Percentiles rank a stretch among this genome's conserved stretches.
Evolutionary conservation across 1,140 invertebrate genomes (phyloP).

Genomic region (Ephestia elutella): DNA sequence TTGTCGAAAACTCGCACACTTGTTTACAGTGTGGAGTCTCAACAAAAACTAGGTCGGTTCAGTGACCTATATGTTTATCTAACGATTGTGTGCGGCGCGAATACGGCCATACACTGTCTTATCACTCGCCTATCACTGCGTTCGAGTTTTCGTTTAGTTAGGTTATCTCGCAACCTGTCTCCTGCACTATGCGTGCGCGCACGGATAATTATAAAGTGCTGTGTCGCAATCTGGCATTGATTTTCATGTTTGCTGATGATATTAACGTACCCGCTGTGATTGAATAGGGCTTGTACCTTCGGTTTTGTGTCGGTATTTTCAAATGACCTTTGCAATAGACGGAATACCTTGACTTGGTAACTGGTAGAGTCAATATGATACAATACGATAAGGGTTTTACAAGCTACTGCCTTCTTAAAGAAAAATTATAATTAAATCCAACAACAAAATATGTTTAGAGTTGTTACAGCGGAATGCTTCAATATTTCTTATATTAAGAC

Average conservation of each 20-base stretch:
- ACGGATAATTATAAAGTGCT: not conserved
- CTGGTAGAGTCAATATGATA: not conserved
- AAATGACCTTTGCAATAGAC: not conserved
- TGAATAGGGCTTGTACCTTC: not conserved
- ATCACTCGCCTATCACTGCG: slow-evolving; percentile 46
- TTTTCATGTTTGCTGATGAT: not conserved
- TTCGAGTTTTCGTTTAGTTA: slow-evolving; percentile 57
- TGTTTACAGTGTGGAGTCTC: slow-evolving; percentile 35
- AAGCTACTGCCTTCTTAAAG: too few relatives aligned
- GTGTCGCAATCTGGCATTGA: slow-evolving; percentile 4
- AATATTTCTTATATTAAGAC: too few relatives aligned
- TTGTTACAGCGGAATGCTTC: too few relatives aligned
- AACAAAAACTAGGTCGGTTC: slow-evolving; percentile 67
- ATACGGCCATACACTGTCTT: slow-evolving; percentile 21
- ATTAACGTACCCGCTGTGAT: not conserved
- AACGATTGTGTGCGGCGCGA: slow-evolving; percentile 53
- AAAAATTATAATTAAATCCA: too few relatives aligned
- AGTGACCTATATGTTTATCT: slow-evolving; percentile 73
- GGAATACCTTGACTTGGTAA: not conserved
- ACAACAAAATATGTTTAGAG: too few relatives aligned
- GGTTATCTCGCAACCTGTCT: slow-evolving; percentile 70
- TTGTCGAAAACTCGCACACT: slow-evolving; percentile 54
- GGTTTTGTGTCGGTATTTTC: not conserved
- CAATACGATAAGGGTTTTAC: too few relatives aligned
- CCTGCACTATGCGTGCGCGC: slow-evolving; percentile 39